These are phyloP conservation scores for Monomorium pharaonis DNA, from an alignment of 1,140 invertebrate species.

Conservation along the genomic window DNA sequence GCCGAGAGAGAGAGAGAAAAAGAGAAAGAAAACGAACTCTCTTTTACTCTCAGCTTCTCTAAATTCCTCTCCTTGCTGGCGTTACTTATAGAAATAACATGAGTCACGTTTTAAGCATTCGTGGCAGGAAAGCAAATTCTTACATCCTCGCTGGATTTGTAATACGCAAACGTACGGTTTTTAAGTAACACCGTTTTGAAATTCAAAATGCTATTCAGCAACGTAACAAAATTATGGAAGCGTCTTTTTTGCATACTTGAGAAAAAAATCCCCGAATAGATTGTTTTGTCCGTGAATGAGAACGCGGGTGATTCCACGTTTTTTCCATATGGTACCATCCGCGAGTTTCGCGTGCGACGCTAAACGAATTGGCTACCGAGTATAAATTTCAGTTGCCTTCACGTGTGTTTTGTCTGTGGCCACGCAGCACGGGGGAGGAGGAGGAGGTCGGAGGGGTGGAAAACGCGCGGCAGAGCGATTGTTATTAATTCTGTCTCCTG, in stretches of 20 bases:
- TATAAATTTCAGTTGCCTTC: conserved; percentile 72
- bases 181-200: neutral
- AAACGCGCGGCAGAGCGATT: conserved; percentile 72
- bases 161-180: neutral
- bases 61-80: neutral
- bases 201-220: neutral
- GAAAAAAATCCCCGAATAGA: neutral
- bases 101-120: neutral
- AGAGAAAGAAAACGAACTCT: neutral
- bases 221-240: neutral
- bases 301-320: neutral
- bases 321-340: neutral
- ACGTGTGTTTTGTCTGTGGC: conserved; percentile 69
- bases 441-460: no score
- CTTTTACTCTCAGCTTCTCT: neutral
- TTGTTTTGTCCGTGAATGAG: neutral
- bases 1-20: neutral
- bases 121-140: neutral
- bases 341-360: conserved; percentile 53
- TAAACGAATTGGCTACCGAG: conserved; percentile 51
- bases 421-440: conserved; percentile 16
- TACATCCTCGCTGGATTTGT: neutral
- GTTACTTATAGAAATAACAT: neutral
- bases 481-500: conserved; percentile 82
- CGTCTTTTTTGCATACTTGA: neutral